Evolutionary conservation across 92 coral and sea anemone genomes (phyloP), one percentile per base, ranked within the genome.

Genomic region (Plumapathes pennacea): DNA sequence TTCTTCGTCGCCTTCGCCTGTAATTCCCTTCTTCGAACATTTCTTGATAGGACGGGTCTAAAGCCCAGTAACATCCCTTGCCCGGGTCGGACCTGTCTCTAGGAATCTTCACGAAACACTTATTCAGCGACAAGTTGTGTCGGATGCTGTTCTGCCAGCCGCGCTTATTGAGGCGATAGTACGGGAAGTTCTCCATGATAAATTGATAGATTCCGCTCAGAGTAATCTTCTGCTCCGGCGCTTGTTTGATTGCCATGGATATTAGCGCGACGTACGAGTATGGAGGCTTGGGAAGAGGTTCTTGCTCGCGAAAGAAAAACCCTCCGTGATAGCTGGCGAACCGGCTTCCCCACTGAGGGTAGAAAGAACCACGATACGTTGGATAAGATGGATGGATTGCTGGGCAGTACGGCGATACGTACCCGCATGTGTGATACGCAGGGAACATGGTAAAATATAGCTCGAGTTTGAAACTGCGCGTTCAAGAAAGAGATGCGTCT

Each of bases 91-190:
- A 75, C 30, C 79, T 81, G 17, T 94, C 99, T 17, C 99, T 82
- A 21, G 89, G 95, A 13, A 94, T 74, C 64, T 94, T 94, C 67
- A 88, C 92, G 41, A 94, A 94, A 61, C 99, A 94, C 45, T 91
- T 85, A 60, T 94, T 94, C 24, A 94, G 64, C 7, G 99, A 94
- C 68, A 94, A 71, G 60, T 94, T 94, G 30, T 94, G 99, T 13
- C 99, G 79, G 58, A 94, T 94, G 38, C 99, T 94, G 60, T 94
- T 94, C 81, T 94, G 99, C 99, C 99, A 94, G 25, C 99, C 99
- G 25, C 99, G 89, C 48, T 79, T 89, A 69, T 94, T 94, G 67
- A 86, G 70, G 17, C 95, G 96, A 41, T 94, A 94, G 81, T 88
- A 94, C 22, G 99, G 96, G 59, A 94, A 94, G 56, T 81, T 84